Evolutionary conservation across 2,797 vertebrate genomes (phyloP).

Genomic region (Arrhamphus sclerolepis): DNA sequence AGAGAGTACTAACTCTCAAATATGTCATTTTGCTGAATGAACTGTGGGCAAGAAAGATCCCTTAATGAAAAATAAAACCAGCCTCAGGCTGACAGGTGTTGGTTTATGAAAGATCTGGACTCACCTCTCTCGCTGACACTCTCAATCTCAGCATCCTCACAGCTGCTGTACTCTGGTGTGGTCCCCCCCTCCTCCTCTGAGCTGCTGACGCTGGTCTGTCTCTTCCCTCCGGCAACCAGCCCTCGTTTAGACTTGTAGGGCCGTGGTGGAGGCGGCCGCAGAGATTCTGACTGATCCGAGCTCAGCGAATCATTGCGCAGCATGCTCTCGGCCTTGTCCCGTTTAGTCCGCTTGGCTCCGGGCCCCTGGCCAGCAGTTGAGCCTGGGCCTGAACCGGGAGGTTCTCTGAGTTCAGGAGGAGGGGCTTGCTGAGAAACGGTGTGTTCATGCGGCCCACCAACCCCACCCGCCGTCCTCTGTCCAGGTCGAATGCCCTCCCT

Average conservation of each 20-base stretch:
- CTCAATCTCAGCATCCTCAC: slow-evolving; percentile 97
- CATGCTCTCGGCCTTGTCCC: slow-evolving; percentile 95
- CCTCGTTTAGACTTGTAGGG: slow-evolving; percentile 92
- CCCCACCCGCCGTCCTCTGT: slow-evolving; percentile 71
- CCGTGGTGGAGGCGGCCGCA: slow-evolving; percentile 93
- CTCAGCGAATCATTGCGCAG: slow-evolving; percentile 96
- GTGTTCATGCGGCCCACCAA: slow-evolving; percentile 58
- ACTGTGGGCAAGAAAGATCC: no score
- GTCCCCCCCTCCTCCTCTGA: slow-evolving; percentile 98
- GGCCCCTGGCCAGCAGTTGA: slow-evolving; percentile 82
- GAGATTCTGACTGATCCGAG: slow-evolving; percentile 96
- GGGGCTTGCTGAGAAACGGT: slow-evolving; percentile 77
- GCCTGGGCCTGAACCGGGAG: slow-evolving; percentile 83
- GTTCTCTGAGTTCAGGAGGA: slow-evolving; percentile 87
- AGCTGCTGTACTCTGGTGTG: slow-evolving; percentile 98
- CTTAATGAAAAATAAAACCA: no score
- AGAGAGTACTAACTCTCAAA: no score
- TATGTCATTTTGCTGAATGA: no score
- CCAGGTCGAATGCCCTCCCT: slow-evolving; percentile 50
- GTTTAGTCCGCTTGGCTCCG: slow-evolving; percentile 89
- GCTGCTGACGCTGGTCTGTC: slow-evolving; percentile 97
- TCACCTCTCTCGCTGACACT: slow-evolving; percentile 97
- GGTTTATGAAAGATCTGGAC: slow-evolving; percentile 21
- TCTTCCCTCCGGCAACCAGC: slow-evolving; percentile 85
- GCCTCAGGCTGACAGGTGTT: no score